Base-by-base conservation (phyloP, 2,797 vertebrate genomes). In the Micropoecilia bifurca region DNA sequence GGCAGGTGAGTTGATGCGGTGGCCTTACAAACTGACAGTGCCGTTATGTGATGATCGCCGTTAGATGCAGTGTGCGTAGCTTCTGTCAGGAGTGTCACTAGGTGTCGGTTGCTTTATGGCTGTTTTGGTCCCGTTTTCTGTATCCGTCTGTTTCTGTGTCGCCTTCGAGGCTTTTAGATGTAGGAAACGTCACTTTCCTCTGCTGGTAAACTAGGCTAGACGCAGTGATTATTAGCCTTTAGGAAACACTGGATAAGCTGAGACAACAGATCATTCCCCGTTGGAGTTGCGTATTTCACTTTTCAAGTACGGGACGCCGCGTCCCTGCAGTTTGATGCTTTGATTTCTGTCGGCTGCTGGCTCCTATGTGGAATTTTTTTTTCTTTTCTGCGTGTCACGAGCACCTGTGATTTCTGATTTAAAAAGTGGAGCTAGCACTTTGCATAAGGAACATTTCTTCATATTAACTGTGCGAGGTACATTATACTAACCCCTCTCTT, bases 101-200 rank as follows among this genome's bases (percentile, higher is more conserved):
- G 41, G 78, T 88, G 81, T 91, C 69, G 85, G 71, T 87, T 84
- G 82, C 90, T 87, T 84, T 89, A 16, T 83, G 90, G 85, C 83
- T 80, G 79, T 89, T 77, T 80, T 83, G 82, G 86, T 91, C 84
- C 85, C 91, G 87, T 91, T 86, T 86, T 93, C 88, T 78, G 90
- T 93, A 91, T 86, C 88, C 80, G 90, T 87, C 87, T 91, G 89
- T 91, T 87, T 90, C 83, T 82, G 71, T 92, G 85, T 86, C 80
- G 87, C 90, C 76, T 80, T 87, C 80, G 66, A 87, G 86, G 78
- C 87, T 80, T 79, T 84, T 91, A 88, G 92, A 89, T 82, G 75
- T 87, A 90, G 89, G 80, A 66, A 8, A 80, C 69, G 41, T 78
- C 74, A 28, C 71, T 87, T 79, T 87, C 76, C 45, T 89, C 68